Evolutionary conservation across 2,797 vertebrate species (phyloP).

Genomic region (Euphonia xanthogaster): DNA sequence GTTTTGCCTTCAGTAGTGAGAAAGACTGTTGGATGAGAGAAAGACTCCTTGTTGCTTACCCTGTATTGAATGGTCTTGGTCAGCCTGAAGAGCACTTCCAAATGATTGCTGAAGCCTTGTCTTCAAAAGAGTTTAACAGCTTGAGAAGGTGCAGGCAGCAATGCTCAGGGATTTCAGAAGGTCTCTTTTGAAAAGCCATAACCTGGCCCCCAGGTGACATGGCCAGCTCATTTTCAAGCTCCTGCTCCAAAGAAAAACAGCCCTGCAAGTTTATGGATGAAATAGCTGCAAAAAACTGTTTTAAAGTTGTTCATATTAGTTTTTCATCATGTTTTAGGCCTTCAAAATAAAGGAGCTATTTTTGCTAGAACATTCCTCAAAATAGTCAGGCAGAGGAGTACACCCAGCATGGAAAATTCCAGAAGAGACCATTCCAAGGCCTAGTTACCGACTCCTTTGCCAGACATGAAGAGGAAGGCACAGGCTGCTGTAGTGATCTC

Average conservation of each 20-base stretch:
- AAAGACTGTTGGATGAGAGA: background rate
- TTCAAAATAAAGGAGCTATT: background rate
- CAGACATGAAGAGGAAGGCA: background rate
- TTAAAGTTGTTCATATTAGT: background rate
- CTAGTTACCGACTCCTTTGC: background rate
- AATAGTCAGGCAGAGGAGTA: background rate
- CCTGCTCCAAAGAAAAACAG: background rate
- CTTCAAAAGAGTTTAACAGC: background rate
- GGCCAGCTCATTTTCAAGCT: background rate
- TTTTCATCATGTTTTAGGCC: background rate
- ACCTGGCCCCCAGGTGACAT: background rate
- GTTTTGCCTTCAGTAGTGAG: background rate
- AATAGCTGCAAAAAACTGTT: background rate
- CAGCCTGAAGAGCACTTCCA: background rate
- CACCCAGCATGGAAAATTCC: background rate
- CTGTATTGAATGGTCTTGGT: background rate
- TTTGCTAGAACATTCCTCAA: background rate
- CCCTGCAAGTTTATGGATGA: background rate
- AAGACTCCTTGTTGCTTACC: background rate
- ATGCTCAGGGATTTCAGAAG: background rate
- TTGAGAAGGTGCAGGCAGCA: background rate
- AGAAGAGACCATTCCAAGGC: background rate
- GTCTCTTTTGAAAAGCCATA: background rate
- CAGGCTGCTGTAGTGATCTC: background rate
- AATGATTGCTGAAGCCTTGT: background rate